Percentiles rank a stretch among this genome's conserved stretches.
These are phyloP conservation scores for Chionoecetes opilio DNA, from an alignment of 1,140 invertebrate species.

Conservation along the genomic window DNA sequence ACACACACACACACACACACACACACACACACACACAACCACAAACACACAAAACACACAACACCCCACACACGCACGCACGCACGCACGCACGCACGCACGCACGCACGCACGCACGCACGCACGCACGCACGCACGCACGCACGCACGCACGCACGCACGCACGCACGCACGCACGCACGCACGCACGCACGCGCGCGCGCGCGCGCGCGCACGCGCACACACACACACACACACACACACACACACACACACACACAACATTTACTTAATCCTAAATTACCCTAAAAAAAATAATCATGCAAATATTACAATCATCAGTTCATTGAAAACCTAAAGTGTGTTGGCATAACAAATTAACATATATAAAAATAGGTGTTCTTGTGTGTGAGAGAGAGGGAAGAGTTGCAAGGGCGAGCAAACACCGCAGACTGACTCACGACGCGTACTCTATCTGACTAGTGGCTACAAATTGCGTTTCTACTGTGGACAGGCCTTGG, in stretches of 20 bases:
- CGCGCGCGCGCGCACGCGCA: not conserved
- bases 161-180: not conserved
- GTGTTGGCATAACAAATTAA: no score
- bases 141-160: not conserved
- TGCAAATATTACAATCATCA: no score
- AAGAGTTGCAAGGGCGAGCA: no score
- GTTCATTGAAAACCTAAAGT: no score
- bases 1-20: slow-evolving; percentile 8
- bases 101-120: not conserved
- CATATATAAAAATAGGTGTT: no score
- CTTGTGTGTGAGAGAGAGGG: no score
- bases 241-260: slow-evolving; percentile 8
- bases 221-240: not conserved
- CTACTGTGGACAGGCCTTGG: no score
- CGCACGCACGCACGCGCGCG: not conserved
- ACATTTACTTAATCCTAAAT: no score
- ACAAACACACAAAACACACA: not conserved
- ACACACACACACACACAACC: not conserved
- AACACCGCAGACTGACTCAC: no score
- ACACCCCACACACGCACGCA: not conserved
- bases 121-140: not conserved
- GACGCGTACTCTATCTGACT: no score
- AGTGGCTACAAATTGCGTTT: no score
- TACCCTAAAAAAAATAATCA: no score
- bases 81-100: not conserved